Evolutionary conservation across 2,797 vertebrate genomes (phyloP), one percentile per base, ranked within the genome.

Genomic region (Takifugu rubripes): DNA sequence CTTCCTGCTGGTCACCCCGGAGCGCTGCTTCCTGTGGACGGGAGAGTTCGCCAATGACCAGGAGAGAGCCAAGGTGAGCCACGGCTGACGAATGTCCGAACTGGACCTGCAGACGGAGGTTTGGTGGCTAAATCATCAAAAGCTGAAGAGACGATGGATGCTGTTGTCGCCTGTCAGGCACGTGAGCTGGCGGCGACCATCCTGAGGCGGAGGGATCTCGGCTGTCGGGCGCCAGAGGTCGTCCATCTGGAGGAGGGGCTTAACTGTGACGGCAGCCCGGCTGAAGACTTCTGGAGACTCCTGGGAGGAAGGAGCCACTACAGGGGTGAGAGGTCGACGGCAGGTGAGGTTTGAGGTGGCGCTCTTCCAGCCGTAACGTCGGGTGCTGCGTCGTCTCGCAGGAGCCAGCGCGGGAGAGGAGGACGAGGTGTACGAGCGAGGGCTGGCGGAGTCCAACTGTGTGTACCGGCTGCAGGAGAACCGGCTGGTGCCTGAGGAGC

Each of bases 381-480:
- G 16, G 44, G 44, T 2, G 16, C 2, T 46, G 16, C 9, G 16
- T n/a, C 24, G 61, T 3, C 16, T 3, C 3, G 12, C 77, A 91
- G 92, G 83, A 66, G 87, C 84, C 10, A 69, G 87, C 17, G 67
- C 78, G 5, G 70, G 84, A 3, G 89, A 90, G 55, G 91, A 93
- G 61, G 92, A 93, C 31, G 91, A 93, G 70, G 66, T 79, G 6
- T 93, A 79, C 29, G 92, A 93, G 61, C 25, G 17, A 0, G 89
- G 87, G 0, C 81, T 93, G 74, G 85, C 88, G 56, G 92, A 93
- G 76, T 91, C 92, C 1, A 93, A 93, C 88, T 92, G 91, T 64
- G 86, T 88, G n/a, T 93, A 92, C 79, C 77, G 68, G 24, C 86
- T 93, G 73, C 70, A 86, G 79, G 92, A 89, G 55, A 87, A 92